Evolutionary conservation across 2,797 vertebrate species (phyloP), one percentile per base, ranked within the genome.

Genomic region (Harpagifer antarcticus): DNA sequence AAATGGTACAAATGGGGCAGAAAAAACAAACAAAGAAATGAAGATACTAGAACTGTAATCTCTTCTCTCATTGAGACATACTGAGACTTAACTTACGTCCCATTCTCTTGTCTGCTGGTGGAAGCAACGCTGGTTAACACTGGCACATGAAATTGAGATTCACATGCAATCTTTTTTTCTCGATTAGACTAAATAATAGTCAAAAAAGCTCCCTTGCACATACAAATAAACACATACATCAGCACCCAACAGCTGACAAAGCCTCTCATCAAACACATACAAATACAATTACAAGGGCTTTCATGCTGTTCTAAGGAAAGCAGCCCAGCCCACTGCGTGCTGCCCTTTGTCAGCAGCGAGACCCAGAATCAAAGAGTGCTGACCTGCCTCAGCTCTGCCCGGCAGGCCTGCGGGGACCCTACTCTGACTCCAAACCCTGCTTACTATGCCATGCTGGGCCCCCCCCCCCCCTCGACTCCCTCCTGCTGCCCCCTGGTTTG

Each of bases 321-420:
- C 93, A 42, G 85, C 54, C 83, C 86, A 60, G 88, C 91, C 94
- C 89, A 93, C 94, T 90, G 94, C 88, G 89, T 91, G 93, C 89
- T 93, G 91, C 94, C 94, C 93, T 96, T 96, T 96, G 96, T 96
- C 89, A 91, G 91, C 93, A 85, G 93, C 89, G 90, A 90, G 95
- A 94, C 94, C 89, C 87, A 92, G 90, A 95, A 96, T 96, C 96
- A 97, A 97, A 97, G 86, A 89, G 93, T 87, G 86, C 76, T 96
- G 96, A 97, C 96, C 96, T 88, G 87, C 66, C 74, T 93, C 89
- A 95, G 94, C 92, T 95, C 90, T 67, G 91, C 96, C 92, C 94
- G 93, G 95, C 93, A 94, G 94, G 96, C 92, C 94, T 93, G 92
- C 92, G 75, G 91, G 62, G 49, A 93, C 69, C 93, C 95, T 92